Base-by-base conservation (phyloP, 2,113 vertebrate species). In the Psephotus haematonotus region DNA sequence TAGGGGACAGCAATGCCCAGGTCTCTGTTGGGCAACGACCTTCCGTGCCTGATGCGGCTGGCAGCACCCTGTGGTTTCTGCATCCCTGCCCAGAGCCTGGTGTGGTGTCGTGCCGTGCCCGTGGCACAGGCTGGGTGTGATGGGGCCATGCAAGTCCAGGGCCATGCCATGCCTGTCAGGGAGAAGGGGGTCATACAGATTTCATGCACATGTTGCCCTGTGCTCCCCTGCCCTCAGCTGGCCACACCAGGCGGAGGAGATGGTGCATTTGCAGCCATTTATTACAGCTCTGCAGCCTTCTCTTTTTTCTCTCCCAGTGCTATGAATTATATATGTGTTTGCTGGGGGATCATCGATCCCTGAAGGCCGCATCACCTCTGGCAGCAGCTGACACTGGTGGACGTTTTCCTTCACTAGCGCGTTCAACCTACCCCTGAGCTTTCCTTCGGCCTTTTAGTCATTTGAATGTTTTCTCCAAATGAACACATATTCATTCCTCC, bases 401-500 rank as follows among this genome's bases (percentile, higher is more conserved):
- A 15, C 11, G 1, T 37, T 53, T 17, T 6, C 27, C 28, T 31
- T 16, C 23, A 8, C 18, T 37, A 65, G 18, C 14, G 3, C 5
- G 1, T 13, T 44, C 64, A 44, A 15, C 35, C 13, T 4, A 29
- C 2, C n/a, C 27, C 44, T 41, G 10, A 2, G 2, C 41, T 43
- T 28, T 33, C 39, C 29, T 47, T 47, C 1, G 2, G 13, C n/a
- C 47, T 88, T 62, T 55, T 11, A 70, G 16, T 10, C 12, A 12
- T 29, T 55, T 28, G 17, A 43, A 72, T n/a, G 8, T 13, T 76
- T 59, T 46, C 8, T 33, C n/a, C 44, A 71, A 47, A 53, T 14
- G 2, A n/a, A 23, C 7, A 22, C 2, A 5, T n/a, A 1, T 3
- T 46, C 24, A 9, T 20, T 13, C 57, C 14, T 35, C 57, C 11